These are phyloP conservation scores for Adelosebastes latens DNA, from an alignment of 2,797 vertebrate species.

Conservation along the genomic window DNA sequence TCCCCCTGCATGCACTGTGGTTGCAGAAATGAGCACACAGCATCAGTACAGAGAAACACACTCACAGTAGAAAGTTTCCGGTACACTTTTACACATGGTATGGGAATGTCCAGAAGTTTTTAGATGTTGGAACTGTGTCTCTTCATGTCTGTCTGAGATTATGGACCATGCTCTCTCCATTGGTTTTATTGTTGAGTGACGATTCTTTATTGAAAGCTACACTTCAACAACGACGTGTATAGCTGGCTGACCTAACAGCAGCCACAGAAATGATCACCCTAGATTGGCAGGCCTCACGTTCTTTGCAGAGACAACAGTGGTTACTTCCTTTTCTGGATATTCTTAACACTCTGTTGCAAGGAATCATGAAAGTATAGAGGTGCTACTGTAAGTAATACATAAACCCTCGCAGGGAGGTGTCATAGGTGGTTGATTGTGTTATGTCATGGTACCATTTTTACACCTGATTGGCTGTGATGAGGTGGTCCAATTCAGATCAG, in stretches of 20 bases:
- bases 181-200: not conserved
- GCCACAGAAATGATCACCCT: not conserved
- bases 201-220: not conserved
- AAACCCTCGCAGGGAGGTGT: too few relatives aligned
- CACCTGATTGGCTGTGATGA: too few relatives aligned
- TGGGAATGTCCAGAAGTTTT: not conserved
- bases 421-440: not conserved
- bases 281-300: not conserved
- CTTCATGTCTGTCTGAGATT: not conserved
- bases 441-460: too few relatives aligned
- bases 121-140: not conserved
- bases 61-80: not conserved
- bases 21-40: conserved; percentile 11
- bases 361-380: not conserved
- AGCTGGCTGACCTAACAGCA: not conserved
- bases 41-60: not conserved
- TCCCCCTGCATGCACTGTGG: conserved; percentile 18
- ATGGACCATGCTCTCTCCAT: not conserved
- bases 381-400: too few relatives aligned
- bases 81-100: not conserved
- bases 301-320: not conserved
- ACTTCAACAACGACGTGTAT: not conserved
- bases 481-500: too few relatives aligned
- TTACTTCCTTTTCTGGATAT: not conserved
- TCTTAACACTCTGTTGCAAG: not conserved